Evolutionary conservation across 2,888 invertebrate genomes (phyloP), one percentile per base, ranked within the genome.

Genomic region (Tipula vernalis): DNA sequence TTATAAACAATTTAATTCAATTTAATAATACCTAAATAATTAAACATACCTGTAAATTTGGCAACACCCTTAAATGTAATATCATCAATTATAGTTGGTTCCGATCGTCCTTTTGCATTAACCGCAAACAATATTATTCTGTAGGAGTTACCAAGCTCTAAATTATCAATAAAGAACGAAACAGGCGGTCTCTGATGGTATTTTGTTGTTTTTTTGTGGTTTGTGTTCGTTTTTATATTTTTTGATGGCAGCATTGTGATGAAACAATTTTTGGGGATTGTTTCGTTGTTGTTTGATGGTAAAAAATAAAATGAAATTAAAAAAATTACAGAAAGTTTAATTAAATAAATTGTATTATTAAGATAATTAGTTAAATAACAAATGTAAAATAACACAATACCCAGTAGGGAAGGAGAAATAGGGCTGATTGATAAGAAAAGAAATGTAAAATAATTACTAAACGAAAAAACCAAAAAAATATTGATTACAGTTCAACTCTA

Each of bases 71-170:
- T 96, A 90, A 97, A 94, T 10, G 96, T 96, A 89, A 97, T 96
- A 57, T 96, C 96, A 90, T 97, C 97, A 88, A 97, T 95, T 87
- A 96, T 94, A 87, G 95, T 94, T 51, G 97, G 95, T 89, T 97
- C 97, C 89, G 97, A 97, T 87, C 95, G 93, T 86, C 98, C 98
- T 90, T 97, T 98, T 86, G 96, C 96, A 92, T 98, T 98, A 89
- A 96, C 94, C 3, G 97, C 97, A 90, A 96, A 97, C 88, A 98
- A 92, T 90, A 96, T 95, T 89, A 97, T 95, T 89, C 96, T 94
- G 93, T 95, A 97, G 91, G 94, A 96, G 88, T 94, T 94, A 42
- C 96, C 96, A 3, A 95, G 94, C 88, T 96, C 95, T 89, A 94
- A 91, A 93, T 93, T 94, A 92, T 91, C 89, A 87, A 90, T 89